Evolutionary conservation across 2,113 vertebrate species (phyloP).

Genomic region (Hemiscyllium ocellatum): DNA sequence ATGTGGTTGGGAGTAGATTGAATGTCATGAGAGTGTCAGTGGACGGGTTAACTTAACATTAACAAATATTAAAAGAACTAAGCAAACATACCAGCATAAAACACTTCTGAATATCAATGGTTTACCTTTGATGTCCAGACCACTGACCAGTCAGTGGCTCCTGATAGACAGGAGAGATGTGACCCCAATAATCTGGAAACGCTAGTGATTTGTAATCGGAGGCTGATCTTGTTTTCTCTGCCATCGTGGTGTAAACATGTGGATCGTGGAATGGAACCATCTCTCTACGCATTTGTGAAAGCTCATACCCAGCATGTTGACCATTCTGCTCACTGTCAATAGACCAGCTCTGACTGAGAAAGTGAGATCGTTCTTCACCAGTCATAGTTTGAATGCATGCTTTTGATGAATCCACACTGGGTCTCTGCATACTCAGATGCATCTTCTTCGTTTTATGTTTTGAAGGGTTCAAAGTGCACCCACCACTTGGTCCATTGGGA

Average conservation of each 20-base stretch:
- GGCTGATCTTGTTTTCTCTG: conserved; percentile 63
- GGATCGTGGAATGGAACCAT: conserved; percentile 66
- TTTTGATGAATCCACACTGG: neutral
- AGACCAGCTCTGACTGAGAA: neutral
- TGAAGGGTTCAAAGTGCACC: neutral
- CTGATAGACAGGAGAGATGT: conserved; percentile 53
- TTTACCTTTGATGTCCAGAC: conserved; percentile 74
- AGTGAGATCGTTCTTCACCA: conserved; percentile 37
- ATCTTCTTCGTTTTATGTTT: neutral
- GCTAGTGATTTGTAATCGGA: conserved; percentile 65
- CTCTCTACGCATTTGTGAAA: conserved; percentile 57
- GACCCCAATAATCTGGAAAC: conserved; percentile 89
- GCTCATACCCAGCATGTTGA: conserved; percentile 45
- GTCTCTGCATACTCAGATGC: neutral
- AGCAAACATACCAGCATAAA: neutral
- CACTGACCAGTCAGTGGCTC: conserved; percentile 65
- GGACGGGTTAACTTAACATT: neutral
- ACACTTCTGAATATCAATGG: neutral
- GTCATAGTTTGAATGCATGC: too few species aligned
- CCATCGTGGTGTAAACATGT: conserved; percentile 55
- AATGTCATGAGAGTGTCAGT: neutral
- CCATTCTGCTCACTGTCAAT: conserved; percentile 41
- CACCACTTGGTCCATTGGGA: neutral
- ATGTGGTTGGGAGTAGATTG: neutral
- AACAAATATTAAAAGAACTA: neutral